Evolutionary conservation across 2,888 invertebrate species (phyloP), one percentile per base, ranked within the genome.

Genomic region (Spialia ferax): DNA sequence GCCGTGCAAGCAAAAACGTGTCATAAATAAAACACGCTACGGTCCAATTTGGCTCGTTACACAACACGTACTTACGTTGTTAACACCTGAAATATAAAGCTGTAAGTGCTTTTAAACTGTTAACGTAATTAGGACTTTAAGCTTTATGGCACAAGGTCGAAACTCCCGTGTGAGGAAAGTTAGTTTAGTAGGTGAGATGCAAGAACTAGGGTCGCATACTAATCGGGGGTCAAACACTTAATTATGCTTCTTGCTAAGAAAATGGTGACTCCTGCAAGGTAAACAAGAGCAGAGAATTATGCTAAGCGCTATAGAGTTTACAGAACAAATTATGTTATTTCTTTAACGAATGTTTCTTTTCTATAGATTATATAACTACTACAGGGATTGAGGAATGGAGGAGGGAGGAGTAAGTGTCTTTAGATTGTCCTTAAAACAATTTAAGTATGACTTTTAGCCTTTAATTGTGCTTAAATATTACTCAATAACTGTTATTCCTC

Each of bases 141-240:
- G 4, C 0, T 23, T 3, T 8, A 15, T 0, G 18, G 0, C 20
- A 23, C 55, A 67, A 61, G 55, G 66, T 45, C 55, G 42, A 3
- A 48, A 45, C 32, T 60, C 3, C 23, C 10, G 29, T 48, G 32
- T 11, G 5, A 7, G 13, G 11, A 22, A 6, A 54, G 45, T 48
- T n/a, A 18, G 50, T 57, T 26, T 45, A 55, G 62, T 48, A 35
- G 48, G 61, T 57, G 63, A 70, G 67, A 61, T 67, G 50, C 68
- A 63, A 67, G 69, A 66, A 73, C 69, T 50, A 63, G 67, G 70
- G 69, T 69, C 69, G 69, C 67, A 73, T 73, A 70, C 63, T 69
- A 71, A 73, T 73, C 64, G 70, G 56, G 69, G 64, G 69, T 63
- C 73, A 71, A 71, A 71, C 70, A 69, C 67, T 72, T 73, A 73